Percentiles rank a stretch among this genome's conserved stretches.
Evolutionary conservation across 1,140 invertebrate genomes (phyloP).

Genomic region (Bicyclus anynana): DNA sequence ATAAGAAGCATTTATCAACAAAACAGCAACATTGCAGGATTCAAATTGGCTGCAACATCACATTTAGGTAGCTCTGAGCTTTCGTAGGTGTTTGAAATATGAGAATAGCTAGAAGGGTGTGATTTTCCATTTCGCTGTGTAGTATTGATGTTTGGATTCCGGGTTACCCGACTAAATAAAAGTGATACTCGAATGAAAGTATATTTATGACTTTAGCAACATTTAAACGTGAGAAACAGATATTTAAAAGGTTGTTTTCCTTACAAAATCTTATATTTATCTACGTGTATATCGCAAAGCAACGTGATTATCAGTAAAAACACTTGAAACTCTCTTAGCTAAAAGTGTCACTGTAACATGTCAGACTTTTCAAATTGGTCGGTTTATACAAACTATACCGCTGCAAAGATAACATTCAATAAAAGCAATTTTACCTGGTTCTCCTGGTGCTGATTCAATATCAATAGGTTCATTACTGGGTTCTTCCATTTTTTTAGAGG

Average conservation of each 20-base stretch:
- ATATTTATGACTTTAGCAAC: not conserved
- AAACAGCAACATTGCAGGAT: not conserved
- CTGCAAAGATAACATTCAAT: conserved; percentile 12
- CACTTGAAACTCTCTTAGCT: not conserved
- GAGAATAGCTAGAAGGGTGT: not conserved
- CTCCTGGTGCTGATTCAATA: conserved; percentile 24
- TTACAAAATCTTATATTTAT: not conserved
- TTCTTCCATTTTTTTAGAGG: conserved; percentile 46
- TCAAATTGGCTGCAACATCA: not conserved
- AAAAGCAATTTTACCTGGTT: conserved; percentile 23
- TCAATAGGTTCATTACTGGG: conserved; percentile 32
- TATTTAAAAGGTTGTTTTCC: not conserved
- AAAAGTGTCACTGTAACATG: conserved; percentile 19
- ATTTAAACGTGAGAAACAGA: not conserved
- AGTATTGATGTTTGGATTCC: conserved; percentile 50
- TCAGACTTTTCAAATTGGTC: conserved; percentile 27
- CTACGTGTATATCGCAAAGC: not conserved
- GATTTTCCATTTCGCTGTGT: conserved; percentile 9
- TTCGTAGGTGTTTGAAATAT: not conserved
- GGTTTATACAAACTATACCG: conserved; percentile 37
- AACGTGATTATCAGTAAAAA: not conserved
- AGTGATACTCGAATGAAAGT: conserved; percentile 18
- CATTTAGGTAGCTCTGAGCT: not conserved
- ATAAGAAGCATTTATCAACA: not conserved
- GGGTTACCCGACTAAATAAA: conserved; percentile 35